These are phyloP conservation scores for Uropsilus gracilis DNA, from an alignment of 2,113 vertebrate genomes.

Conservation along the genomic window DNA sequence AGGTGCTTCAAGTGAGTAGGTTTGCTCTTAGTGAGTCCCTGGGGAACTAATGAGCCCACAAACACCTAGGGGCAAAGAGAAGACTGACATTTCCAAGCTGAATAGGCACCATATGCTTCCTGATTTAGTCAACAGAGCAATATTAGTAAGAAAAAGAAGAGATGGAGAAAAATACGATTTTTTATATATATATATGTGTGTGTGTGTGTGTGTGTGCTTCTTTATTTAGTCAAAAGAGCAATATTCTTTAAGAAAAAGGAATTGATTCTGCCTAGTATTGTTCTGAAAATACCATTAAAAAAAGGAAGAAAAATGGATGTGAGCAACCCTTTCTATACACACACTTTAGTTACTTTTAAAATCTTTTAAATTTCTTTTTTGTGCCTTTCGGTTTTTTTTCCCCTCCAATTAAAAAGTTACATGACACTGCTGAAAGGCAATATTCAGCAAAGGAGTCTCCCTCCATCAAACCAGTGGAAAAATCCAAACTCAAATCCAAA, in stretches of 20 bases:
- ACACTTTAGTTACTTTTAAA: background rate
- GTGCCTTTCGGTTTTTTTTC: background rate
- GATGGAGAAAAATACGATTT: background rate
- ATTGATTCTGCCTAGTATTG: too few species aligned
- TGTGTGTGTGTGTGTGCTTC: too few species aligned
- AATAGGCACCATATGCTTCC: background rate
- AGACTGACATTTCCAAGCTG: background rate
- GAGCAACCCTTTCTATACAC: background rate
- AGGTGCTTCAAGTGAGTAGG: background rate
- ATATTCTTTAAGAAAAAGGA: too few species aligned
- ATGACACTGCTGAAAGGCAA: slow-evolving; percentile 18
- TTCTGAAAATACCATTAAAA: too few species aligned
- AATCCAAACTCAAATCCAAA: slow-evolving; percentile 13
- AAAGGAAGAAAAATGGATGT: too few species aligned
- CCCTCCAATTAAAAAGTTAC: background rate
- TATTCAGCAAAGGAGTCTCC: background rate
- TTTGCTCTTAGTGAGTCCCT: background rate
- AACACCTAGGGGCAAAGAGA: background rate
- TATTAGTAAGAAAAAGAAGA: background rate
- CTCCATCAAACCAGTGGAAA: slow-evolving; percentile 44
- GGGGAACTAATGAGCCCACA: background rate
- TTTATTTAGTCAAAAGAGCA: too few species aligned
- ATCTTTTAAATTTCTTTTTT: background rate
- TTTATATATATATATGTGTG: too few species aligned
- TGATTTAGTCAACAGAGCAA: background rate